phyloP scores from a whole-genome alignment of 1,140 invertebrate species.

The Archegozetes longisetosus region DNA sequence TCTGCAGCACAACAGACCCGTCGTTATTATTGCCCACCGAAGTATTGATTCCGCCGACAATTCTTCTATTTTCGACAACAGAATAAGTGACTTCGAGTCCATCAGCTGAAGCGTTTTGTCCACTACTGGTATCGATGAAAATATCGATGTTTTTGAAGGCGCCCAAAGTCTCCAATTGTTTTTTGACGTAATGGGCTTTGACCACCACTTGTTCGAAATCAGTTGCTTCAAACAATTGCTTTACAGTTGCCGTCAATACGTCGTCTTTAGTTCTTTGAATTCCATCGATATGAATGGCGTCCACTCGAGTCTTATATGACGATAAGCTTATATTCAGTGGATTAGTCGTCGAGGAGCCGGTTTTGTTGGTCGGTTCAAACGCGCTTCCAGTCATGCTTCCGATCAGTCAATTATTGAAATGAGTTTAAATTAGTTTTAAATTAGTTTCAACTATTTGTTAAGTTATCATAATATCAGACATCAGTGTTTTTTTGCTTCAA shows the following conservation, averaged over 20 bases:
- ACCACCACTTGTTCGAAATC: conserved; percentile 36
- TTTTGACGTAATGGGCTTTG: conserved; percentile 38
- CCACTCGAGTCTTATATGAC: conserved; percentile 41
- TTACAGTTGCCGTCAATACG: conserved; percentile 49
- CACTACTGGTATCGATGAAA: conserved; percentile 60
- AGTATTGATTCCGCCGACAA: conserved; percentile 62
- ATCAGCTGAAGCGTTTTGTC: conserved; percentile 31
- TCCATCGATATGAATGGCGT: conserved; percentile 60
- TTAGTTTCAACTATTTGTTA: no score
- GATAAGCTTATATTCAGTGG: neutral
- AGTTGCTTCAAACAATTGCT: conserved; percentile 50
- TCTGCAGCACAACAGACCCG: conserved; percentile 51
- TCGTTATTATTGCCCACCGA: conserved; percentile 63
- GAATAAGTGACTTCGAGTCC: conserved; percentile 69
- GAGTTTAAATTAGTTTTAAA: no score
- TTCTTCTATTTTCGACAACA: conserved; percentile 51
- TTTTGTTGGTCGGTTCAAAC: no score
- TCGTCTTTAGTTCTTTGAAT: conserved; percentile 65
- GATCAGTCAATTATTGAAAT: no score
- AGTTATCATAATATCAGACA: no score
- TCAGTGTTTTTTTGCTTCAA: no score
- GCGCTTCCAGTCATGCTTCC: no score
- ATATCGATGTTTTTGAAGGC: conserved; percentile 65
- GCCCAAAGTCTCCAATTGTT: conserved; percentile 52
- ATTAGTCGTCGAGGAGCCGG: neutral